Evolutionary conservation across 2,113 vertebrate genomes (phyloP).

Genomic region (Pithys albifrons): DNA sequence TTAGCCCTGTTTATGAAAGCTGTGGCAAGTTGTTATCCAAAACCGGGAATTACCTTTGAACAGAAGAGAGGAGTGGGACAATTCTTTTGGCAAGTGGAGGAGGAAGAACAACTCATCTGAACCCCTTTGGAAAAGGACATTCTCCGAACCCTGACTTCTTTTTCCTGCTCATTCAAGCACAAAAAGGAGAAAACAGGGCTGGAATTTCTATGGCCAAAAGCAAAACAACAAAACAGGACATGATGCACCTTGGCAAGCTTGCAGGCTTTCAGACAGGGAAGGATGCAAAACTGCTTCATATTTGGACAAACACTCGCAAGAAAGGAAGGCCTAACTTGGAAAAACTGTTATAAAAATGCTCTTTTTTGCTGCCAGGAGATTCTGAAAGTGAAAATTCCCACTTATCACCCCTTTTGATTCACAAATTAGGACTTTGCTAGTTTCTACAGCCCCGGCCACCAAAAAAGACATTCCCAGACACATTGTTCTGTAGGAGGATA

Average conservation of each 20-base stretch:
- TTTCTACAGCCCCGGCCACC: not conserved
- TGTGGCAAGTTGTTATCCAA: not conserved
- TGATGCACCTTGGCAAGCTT: not conserved
- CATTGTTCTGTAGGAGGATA: not conserved
- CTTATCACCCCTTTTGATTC: not conserved
- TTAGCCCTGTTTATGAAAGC: constrained; percentile 11
- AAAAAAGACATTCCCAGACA: not conserved
- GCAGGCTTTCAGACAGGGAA: not conserved
- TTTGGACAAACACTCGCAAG: not conserved
- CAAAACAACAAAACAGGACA: constrained; percentile 1
- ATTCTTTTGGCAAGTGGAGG: not conserved
- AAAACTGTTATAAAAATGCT: not conserved
- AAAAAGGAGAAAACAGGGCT: constrained; percentile 3
- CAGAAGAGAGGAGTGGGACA: not conserved
- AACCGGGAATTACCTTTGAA: not conserved
- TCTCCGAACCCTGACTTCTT: not conserved
- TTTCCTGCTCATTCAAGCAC: constrained; percentile 6
- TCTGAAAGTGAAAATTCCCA: not conserved
- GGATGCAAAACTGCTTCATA: not conserved
- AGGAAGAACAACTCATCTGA: not conserved
- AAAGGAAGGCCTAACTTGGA: not conserved
- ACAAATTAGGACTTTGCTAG: not conserved
- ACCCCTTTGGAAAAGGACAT: not conserved
- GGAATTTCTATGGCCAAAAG: not conserved
- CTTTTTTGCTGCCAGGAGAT: not conserved